A percentile compares a stretch with the other conserved stretches of the same genome.
Evolutionary conservation across 2,797 vertebrate genomes (phyloP).

Genomic region (Xiphorhynchus erythropygius): DNA sequence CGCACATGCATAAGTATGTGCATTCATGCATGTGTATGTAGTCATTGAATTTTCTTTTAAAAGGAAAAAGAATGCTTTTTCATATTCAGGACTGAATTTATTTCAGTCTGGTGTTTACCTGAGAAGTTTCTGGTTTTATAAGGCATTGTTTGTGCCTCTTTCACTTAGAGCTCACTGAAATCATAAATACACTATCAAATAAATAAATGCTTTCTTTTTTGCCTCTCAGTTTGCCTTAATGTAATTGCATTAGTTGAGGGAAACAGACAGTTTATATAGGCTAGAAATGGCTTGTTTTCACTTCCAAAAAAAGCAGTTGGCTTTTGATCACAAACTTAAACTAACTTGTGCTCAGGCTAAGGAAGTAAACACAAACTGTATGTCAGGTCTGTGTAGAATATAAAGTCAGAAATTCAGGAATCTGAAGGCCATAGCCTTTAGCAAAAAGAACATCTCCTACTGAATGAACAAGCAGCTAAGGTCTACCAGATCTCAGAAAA

Average conservation of each 20-base stretch:
- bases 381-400: neutral
- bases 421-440: neutral
- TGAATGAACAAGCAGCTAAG: neutral
- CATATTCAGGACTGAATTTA: neutral
- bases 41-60: neutral
- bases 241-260: neutral
- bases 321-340: neutral
- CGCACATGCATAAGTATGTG: neutral
- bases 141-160: neutral
- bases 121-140: neutral
- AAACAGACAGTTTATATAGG: neutral
- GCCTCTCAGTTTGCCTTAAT: neutral
- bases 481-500: neutral
- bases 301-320: fast-evolving
- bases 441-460: neutral
- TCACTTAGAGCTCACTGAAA: neutral
- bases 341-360: neutral
- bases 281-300: neutral
- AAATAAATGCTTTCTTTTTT: neutral
- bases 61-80: neutral
- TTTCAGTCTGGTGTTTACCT: neutral
- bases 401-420: neutral
- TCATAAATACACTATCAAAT: neutral
- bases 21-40: neutral
- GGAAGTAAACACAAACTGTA: neutral